Evolutionary conservation across 2,113 vertebrate genomes (phyloP).

Genomic region (Neolamprologus longior): DNA sequence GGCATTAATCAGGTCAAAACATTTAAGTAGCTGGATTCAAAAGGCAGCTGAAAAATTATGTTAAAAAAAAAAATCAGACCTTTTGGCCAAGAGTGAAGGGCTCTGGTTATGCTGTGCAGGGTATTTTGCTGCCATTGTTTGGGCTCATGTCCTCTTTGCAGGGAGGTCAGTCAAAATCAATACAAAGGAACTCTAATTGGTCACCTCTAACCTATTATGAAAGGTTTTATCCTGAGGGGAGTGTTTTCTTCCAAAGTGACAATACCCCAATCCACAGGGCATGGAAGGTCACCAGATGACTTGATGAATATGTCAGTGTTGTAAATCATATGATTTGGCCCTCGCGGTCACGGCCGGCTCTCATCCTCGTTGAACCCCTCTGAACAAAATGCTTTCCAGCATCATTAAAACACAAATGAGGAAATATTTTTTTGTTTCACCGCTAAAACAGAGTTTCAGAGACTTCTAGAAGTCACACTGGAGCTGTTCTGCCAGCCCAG

Average conservation of each 20-base stretch:
- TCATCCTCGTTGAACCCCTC: not conserved
- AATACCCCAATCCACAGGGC: not conserved
- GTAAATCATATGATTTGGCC: not conserved
- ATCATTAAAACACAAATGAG: not conserved
- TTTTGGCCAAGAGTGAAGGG: not conserved
- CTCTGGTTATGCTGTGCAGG: not conserved
- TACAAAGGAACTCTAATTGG: not conserved
- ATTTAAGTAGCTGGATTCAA: not conserved
- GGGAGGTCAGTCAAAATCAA: not conserved
- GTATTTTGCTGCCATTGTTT: not conserved
- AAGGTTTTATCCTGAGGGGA: not conserved
- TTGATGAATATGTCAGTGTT: not conserved
- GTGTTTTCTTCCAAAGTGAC: not conserved
- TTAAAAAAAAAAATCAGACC: not conserved
- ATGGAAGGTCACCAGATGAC: not conserved
- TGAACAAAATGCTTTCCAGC: not conserved
- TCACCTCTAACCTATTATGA: not conserved
- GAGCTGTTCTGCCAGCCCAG: not conserved
- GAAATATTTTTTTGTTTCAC: not conserved
- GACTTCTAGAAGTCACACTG: not conserved
- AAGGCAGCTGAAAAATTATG: not conserved
- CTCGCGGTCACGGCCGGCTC: fast-evolving
- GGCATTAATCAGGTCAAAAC: not conserved
- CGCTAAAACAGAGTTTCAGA: not conserved
- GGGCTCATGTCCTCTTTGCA: not conserved